Conservation (phyloP, 2,888 invertebrate species). For the Acrocyrtus sp. region DNA sequence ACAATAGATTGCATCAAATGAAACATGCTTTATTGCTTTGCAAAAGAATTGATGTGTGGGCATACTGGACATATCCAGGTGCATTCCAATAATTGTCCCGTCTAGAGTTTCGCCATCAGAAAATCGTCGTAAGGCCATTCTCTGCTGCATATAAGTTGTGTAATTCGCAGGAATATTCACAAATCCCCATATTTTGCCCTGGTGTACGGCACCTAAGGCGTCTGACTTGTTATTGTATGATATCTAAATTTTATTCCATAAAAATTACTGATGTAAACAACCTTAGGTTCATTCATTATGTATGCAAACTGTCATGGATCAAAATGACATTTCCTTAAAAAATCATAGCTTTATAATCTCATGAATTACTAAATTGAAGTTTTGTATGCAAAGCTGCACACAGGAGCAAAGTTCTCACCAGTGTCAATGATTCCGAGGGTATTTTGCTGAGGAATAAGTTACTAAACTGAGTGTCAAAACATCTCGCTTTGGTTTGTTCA, state of each 20-base stretch:
- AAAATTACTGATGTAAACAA: too few relatives aligned
- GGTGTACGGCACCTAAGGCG: constrained; percentile 78
- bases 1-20: too few relatives aligned
- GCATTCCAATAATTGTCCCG: constrained; percentile 86
- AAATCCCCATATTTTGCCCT: constrained; percentile 87
- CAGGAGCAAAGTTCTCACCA: constrained; percentile 19
- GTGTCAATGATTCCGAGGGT: neutral
- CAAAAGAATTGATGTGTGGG: too few relatives aligned
- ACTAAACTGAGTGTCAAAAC: constrained; percentile 17
- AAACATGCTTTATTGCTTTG: too few relatives aligned
- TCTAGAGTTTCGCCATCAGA: constrained; percentile 87
- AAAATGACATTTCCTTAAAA: too few relatives aligned
- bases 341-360: too few relatives aligned
- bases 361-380: too few relatives aligned
- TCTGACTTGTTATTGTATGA: constrained; percentile 64
- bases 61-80: constrained; percentile 92
- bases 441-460: constrained; percentile 25
- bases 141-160: constrained; percentile 83
- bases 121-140: constrained; percentile 81
- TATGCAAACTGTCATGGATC: too few relatives aligned
- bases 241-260: constrained; percentile 4
- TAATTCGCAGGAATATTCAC: constrained; percentile 90
- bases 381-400: too few relatives aligned
- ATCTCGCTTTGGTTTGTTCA: neutral
- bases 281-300: too few relatives aligned